Evolutionary conservation across 2,797 vertebrate species (phyloP).

Genomic region (Mallotus villosus): DNA sequence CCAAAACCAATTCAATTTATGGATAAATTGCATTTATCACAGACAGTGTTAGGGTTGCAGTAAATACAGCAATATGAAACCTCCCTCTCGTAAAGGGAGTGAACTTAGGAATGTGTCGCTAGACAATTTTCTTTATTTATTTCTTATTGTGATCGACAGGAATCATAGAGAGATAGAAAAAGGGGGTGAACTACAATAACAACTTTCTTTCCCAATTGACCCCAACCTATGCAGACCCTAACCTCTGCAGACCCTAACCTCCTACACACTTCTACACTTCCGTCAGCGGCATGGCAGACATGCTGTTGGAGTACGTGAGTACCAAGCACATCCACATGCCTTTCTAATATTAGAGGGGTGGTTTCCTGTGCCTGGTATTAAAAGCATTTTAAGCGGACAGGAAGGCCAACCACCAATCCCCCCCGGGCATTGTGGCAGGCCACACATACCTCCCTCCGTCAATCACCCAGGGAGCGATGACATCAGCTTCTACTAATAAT

Average conservation of each 20-base stretch:
- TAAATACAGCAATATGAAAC: too few species aligned
- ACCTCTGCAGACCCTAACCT: too few species aligned
- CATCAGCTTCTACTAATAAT: slow-evolving; percentile 38
- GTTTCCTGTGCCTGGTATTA: slow-evolving; percentile 35
- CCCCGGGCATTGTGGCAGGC: slow-evolving; percentile 33
- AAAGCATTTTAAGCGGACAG: slow-evolving; percentile 52
- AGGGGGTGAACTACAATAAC: too few species aligned
- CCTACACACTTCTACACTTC: neutral
- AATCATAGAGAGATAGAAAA: too few species aligned
- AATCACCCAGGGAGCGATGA: slow-evolving; percentile 48
- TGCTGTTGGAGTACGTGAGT: neutral
- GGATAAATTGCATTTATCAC: too few species aligned
- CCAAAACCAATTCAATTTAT: too few species aligned
- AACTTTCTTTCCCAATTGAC: neutral
- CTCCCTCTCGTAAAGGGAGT: too few species aligned
- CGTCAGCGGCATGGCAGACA: neutral
- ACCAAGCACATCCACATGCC: neutral
- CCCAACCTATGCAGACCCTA: neutral
- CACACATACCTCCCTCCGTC: slow-evolving; percentile 46
- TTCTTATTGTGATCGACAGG: too few species aligned
- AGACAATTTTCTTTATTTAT: too few species aligned
- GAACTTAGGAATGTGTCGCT: too few species aligned
- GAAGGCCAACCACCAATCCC: slow-evolving; percentile 51
- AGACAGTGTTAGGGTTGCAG: too few species aligned
- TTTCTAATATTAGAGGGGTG: neutral